Conservation (phyloP, 2,797 vertebrate species). For the Danio jaintianensis region DNA sequence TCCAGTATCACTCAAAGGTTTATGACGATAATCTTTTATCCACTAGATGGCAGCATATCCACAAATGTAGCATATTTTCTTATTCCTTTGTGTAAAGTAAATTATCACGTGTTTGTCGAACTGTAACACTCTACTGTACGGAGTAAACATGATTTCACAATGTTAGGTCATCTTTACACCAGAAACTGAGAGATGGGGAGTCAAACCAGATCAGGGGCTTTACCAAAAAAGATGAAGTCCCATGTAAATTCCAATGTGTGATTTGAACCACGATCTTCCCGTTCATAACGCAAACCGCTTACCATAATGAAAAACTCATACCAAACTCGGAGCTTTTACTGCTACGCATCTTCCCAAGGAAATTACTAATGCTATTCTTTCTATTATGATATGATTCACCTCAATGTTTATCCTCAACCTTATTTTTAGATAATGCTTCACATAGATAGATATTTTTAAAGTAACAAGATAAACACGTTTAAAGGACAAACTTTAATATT, state of each 20-base stretch:
- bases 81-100: neutral
- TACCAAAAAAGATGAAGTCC: neutral
- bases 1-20: neutral
- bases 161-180: neutral
- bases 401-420: neutral
- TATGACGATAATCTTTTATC: neutral
- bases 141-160: neutral
- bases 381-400: neutral
- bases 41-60: slow-evolving; percentile 72
- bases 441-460: too few relatives aligned
- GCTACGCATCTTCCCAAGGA: neutral
- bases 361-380: neutral
- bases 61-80: slow-evolving; percentile 2
- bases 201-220: slow-evolving; percentile 37
- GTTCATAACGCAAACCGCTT: slow-evolving; percentile 10
- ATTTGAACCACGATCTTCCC: neutral
- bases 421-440: too few relatives aligned
- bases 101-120: neutral
- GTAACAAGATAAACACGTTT: too few relatives aligned
- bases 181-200: neutral
- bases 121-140: neutral
- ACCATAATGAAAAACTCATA: slow-evolving; percentile 19
- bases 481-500: too few relatives aligned
- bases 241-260: slow-evolving; percentile 35
- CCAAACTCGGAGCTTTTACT: neutral